Evolutionary conservation across 2,797 vertebrate genomes (phyloP).

Genomic region (Protosalanx chinensis): DNA sequence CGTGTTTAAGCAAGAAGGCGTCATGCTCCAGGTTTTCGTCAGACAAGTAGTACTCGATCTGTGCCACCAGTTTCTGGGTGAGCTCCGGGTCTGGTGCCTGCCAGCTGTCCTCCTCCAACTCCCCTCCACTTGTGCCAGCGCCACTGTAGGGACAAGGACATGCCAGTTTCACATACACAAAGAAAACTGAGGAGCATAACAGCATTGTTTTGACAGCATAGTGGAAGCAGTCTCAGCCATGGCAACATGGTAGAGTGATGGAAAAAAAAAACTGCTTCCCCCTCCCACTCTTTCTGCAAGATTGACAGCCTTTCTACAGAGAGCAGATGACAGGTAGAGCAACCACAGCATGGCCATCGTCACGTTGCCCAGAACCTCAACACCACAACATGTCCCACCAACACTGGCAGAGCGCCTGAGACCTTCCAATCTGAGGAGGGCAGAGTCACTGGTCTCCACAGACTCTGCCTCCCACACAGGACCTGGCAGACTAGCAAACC

Average conservation of each 20-base stretch:
- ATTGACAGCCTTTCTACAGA: conserved; percentile 20
- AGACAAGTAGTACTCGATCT: conserved; percentile 97
- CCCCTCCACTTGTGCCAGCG: conserved; percentile 81
- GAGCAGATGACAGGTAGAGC: not conserved
- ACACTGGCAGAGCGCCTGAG: conserved; percentile 38
- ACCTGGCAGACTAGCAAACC: conserved; percentile 44
- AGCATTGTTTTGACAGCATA: conserved; percentile 34
- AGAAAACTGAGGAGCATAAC: conserved; percentile 23
- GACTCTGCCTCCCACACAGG: conserved; percentile 57
- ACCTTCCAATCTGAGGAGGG: conserved; percentile 63
- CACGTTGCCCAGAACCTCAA: conserved; percentile 50
- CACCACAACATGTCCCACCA: conserved; percentile 29
- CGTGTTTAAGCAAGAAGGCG: conserved; percentile 93
- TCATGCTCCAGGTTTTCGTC: conserved; percentile 98
- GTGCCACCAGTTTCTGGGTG: conserved; percentile 85
- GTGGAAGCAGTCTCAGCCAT: conserved; percentile 7
- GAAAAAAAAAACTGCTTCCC: too few species aligned
- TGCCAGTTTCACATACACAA: conserved; percentile 35
- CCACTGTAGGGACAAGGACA: conserved; percentile 61
- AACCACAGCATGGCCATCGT: conserved; percentile 24
- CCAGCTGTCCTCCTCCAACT: conserved; percentile 91
- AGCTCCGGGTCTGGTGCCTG: conserved; percentile 87
- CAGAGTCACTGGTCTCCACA: conserved; percentile 43
- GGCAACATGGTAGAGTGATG: conserved; percentile 16
- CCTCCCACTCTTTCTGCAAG: conserved; percentile 12